Base-by-base conservation (phyloP, 1,140 invertebrate genomes). In the Drosophila bocki region DNA sequence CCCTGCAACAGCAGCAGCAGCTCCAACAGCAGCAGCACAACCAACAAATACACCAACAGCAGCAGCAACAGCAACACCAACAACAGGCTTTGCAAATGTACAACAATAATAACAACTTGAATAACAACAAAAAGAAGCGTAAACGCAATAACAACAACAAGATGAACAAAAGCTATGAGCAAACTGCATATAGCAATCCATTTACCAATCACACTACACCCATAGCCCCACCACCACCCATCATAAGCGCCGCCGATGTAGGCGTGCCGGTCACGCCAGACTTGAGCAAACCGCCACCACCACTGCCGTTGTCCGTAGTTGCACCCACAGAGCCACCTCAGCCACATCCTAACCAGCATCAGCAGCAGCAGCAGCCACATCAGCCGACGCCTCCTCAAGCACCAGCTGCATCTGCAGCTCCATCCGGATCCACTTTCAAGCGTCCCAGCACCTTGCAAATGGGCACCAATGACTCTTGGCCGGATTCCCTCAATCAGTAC, bases 401-500 rank as follows among this genome's bases (percentile, higher is more conserved):
- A 17, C 37, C 58, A 44, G 32, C 35, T 7, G 35, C 53, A n/a
- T 11, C 53, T 22, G 33, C 53, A 11, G 3, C 53, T 22, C 13
- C 53, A 11, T 11, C 53, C 12, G 53, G 19, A 29, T 35, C 68
- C 7, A 11, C 48, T 6, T 80, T 91, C 56, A 75, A 93, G 77
- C 59, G 93, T 74, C 80, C 91, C 50, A 70, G 86, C 80, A 86
- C 47, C 19, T 93, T 93, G 41, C 84, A 94, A 90, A 93, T 88
- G 84, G 69, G 93, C 58, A 93, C 94, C 33, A 93, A 93, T 48
- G 94, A 94, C 75, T 93, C 93, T n/a, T 97, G 96, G 96, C 96
- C 96, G 2, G 95, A 96, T 54, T 95, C 95, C 62, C 91, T 97
- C 32, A 96, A 96, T 88, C 95, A 96, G 68, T 99, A 98, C 93